phyloP scores from a whole-genome alignment of 2,888 invertebrate genomes.

The Drosophila sordidapex region DNA sequence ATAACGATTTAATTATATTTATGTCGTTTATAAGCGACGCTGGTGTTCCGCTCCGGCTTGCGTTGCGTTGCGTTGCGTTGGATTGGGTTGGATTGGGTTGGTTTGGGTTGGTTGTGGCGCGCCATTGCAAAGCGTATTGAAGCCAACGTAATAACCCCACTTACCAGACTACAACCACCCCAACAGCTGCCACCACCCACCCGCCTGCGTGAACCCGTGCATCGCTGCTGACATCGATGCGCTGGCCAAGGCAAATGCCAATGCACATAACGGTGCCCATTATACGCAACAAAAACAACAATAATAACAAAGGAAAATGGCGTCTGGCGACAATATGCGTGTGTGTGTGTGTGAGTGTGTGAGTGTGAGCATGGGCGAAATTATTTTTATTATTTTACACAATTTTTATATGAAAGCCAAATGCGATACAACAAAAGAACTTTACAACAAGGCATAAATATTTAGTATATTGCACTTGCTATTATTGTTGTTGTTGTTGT shows the following conservation, averaged over 20 bases:
- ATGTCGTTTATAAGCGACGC: conserved; percentile 54
- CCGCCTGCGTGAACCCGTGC: background rate
- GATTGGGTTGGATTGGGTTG: background rate
- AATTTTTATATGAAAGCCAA: conserved; percentile 70
- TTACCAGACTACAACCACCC: background rate
- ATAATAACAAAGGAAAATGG: conserved; percentile 63
- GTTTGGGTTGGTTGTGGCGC: background rate
- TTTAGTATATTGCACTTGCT: conserved; percentile 71
- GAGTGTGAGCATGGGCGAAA: conserved; percentile 47
- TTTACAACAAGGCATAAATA: conserved; percentile 74
- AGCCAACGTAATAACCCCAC: conserved; percentile 57
- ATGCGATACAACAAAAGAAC: conserved; percentile 64
- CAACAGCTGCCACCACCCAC: background rate
- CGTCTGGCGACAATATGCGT: conserved; percentile 67
- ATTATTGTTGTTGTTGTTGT: conserved; percentile 43
- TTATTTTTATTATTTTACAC: conserved; percentile 80
- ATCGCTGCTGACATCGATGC: conserved; percentile 6
- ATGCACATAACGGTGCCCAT: conserved; percentile 72
- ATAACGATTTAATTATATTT: conserved; percentile 79
- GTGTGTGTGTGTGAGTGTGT: conserved; percentile 16
- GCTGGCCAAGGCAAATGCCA: conserved; percentile 57
- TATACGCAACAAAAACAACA: conserved; percentile 68
- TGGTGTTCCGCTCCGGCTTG: background rate
- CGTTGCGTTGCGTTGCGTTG: background rate
- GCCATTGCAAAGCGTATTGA: conserved; percentile 53